Percentiles rank a stretch among this genome's conserved stretches.
phyloP scores from a whole-genome alignment of 1,140 invertebrate species.

The Bombus confusus region DNA sequence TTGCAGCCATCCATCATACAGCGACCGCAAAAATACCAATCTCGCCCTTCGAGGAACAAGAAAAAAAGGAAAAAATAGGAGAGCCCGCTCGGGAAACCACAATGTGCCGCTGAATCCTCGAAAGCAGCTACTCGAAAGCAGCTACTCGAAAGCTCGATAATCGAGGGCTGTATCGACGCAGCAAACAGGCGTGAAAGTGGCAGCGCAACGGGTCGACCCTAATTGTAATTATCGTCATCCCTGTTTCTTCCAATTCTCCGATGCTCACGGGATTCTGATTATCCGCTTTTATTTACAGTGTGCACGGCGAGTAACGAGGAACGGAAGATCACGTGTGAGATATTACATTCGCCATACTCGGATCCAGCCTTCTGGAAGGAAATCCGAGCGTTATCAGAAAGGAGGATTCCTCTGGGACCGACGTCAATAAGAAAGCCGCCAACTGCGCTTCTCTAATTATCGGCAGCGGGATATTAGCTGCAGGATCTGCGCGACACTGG shows the following conservation, averaged over 20 bases:
- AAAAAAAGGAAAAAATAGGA: not conserved
- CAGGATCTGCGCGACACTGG: not conserved
- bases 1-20: not conserved
- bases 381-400: constrained; percentile 11
- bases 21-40: not conserved
- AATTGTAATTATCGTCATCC: constrained; percentile 24
- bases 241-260: not conserved
- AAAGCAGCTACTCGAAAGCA: not conserved
- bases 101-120: not conserved
- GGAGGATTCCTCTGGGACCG: not conserved
- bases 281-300: not conserved
- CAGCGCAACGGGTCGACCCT: not conserved
- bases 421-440: constrained; percentile 39
- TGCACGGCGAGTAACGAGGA: not conserved
- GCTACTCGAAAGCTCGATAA: constrained; percentile 1
- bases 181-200: not conserved
- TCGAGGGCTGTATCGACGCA: not conserved
- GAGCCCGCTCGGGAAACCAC: not conserved
- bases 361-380: not conserved
- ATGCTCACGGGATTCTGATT: constrained; percentile 7
- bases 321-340: constrained; percentile 25
- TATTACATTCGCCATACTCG: constrained; percentile 14
- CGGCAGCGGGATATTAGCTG: constrained; percentile 17
- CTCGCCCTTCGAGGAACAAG: not conserved
- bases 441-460: constrained; percentile 29